These are phyloP conservation scores for Euphydryas editha DNA, from an alignment of 2,888 invertebrate species.

Conservation along the genomic window DNA sequence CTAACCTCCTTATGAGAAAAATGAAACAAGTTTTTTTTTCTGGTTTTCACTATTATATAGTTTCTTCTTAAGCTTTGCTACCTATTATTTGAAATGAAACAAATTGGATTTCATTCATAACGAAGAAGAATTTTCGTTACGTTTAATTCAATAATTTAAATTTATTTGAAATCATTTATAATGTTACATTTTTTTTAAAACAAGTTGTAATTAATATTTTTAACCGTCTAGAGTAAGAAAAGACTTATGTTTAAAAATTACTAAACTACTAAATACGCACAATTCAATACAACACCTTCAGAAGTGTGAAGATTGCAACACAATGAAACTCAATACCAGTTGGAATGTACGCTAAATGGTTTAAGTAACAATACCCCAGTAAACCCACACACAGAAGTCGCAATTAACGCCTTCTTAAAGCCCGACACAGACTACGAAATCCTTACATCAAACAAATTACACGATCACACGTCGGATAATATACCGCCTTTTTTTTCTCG, in stretches of 20 bases:
- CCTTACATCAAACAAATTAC: neutral
- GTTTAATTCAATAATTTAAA: too few relatives aligned
- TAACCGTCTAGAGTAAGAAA: neutral
- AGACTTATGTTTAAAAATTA: neutral
- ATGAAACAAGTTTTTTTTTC: slow-evolving; percentile 3
- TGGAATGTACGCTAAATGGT: slow-evolving; percentile 43
- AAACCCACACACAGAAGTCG: slow-evolving; percentile 51
- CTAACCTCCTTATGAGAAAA: slow-evolving; percentile 7
- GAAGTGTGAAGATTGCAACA: slow-evolving; percentile 48
- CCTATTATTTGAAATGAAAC: neutral
- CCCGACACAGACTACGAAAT: slow-evolving; percentile 8
- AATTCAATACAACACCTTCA: slow-evolving; percentile 25
- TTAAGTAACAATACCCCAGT: slow-evolving; percentile 41
- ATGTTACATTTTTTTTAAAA: too few relatives aligned
- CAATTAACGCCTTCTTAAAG: slow-evolving; percentile 61
- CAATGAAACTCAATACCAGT: slow-evolving; percentile 47
- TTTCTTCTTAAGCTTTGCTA: slow-evolving; percentile 5
- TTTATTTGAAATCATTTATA: too few relatives aligned
- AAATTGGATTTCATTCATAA: neutral
- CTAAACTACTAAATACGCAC: neutral
- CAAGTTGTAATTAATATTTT: neutral
- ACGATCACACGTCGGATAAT: neutral
- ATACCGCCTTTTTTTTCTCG: too few relatives aligned
- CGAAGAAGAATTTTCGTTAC: neutral
- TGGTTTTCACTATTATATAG: neutral